Evolutionary conservation across 2,113 vertebrate genomes (phyloP).

Genomic region (Onychostoma macrolepis): DNA sequence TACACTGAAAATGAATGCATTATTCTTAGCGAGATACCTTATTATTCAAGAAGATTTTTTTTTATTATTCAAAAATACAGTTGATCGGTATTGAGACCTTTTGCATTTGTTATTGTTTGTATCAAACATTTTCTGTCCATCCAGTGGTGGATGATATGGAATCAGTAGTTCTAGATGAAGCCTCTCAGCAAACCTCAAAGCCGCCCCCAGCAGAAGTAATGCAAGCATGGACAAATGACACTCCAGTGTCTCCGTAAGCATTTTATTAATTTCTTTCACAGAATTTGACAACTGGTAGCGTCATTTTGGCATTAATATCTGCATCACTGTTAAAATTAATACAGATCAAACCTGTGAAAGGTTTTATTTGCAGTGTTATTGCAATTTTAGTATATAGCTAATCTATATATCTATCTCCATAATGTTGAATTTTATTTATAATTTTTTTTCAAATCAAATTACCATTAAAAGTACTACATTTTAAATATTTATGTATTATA

Average conservation of each 20-base stretch:
- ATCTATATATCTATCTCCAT: no score
- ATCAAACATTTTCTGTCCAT: not conserved
- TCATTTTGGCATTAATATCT: not conserved
- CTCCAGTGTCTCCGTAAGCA: slow-evolving; percentile 61
- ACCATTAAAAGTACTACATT: no score
- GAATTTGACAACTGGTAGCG: not conserved
- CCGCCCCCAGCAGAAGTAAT: slow-evolving; percentile 65
- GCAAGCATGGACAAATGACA: slow-evolving; percentile 82
- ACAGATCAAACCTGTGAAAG: no score
- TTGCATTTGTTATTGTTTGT: not conserved
- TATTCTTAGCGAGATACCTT: no score
- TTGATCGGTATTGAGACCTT: no score
- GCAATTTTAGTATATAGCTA: no score
- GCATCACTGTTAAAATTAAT: not conserved
- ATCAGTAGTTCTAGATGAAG: slow-evolving; percentile 81
- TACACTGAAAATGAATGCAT: not conserved
- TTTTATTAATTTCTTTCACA: not conserved
- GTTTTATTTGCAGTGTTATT: no score
- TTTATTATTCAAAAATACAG: no score
- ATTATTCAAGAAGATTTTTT: no score
- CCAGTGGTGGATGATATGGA: slow-evolving; percentile 85
- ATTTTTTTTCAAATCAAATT: no score
- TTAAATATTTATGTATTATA: no score
- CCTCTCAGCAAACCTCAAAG: slow-evolving; percentile 54
- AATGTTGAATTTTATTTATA: no score